Percentiles rank a stretch among this genome's conserved stretches.
Evolutionary conservation across 2,797 vertebrate genomes (phyloP).

Genomic region (Darevskia nairensis): DNA sequence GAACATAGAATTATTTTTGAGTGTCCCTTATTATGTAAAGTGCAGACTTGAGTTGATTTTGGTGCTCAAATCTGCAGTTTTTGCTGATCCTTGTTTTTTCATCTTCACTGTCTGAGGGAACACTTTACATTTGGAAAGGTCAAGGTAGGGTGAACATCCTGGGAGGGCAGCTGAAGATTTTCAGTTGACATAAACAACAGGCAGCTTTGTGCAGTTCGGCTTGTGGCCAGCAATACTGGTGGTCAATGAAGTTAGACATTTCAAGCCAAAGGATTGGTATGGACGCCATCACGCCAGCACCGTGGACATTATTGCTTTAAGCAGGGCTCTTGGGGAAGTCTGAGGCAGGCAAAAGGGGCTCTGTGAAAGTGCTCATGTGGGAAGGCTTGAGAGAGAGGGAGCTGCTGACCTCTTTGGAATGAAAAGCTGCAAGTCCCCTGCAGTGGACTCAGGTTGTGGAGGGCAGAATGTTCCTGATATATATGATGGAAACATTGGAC

Average conservation of each 20-base stretch:
- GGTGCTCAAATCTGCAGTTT: constrained; percentile 50
- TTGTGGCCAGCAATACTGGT: neutral
- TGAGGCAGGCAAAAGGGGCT: neutral
- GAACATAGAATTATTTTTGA: constrained; percentile 58
- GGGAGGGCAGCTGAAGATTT: constrained; percentile 24
- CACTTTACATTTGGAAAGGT: constrained; percentile 66
- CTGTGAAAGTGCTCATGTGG: neutral
- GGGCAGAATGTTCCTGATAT: neutral
- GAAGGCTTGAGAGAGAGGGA: neutral
- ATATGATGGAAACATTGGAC: neutral
- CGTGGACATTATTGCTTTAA: neutral
- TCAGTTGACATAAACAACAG: neutral
- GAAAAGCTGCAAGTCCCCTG: too few relatives aligned
- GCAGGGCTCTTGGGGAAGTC: neutral
- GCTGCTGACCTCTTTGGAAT: neutral
- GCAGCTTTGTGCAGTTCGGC: constrained; percentile 9
- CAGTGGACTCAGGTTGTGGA: neutral
- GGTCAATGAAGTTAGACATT: neutral
- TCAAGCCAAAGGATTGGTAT: neutral
- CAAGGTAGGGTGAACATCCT: constrained; percentile 28
- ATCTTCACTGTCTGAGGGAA: constrained; percentile 44
- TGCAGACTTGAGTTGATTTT: constrained; percentile 37
- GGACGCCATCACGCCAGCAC: neutral
- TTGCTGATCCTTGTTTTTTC: constrained; percentile 59
- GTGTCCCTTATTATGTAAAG: constrained; percentile 55